These are phyloP conservation scores for Microcebus griseorufus DNA, from an alignment of 2,113 vertebrate species.

Conservation along the genomic window DNA sequence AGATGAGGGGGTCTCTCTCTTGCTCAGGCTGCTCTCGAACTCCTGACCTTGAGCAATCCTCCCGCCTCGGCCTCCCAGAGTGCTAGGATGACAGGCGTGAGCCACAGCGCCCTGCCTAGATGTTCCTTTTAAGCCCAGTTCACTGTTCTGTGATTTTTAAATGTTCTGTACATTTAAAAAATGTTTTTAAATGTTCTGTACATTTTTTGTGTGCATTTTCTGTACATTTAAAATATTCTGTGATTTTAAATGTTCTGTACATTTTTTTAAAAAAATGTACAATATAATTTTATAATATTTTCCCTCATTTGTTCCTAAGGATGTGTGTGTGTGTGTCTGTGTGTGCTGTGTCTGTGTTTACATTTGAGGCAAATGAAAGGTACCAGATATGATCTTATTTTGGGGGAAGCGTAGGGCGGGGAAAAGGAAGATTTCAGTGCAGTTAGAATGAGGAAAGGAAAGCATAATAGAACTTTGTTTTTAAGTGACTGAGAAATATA, in stretches of 20 bases:
- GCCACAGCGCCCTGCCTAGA: not conserved
- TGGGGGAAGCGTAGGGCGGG: not conserved
- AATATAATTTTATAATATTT: not conserved
- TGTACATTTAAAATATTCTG: not conserved
- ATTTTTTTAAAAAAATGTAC: not conserved
- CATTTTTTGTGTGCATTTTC: not conserved
- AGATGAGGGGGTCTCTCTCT: too few species aligned
- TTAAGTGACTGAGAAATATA: slow-evolving; percentile 42
- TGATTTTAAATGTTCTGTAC: too few species aligned
- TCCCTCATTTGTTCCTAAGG: not conserved
- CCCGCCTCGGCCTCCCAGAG: too few species aligned
- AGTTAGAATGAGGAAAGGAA: not conserved
- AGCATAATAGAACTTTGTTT: not conserved
- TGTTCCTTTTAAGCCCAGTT: slow-evolving; percentile 24
- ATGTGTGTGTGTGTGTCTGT: not conserved
- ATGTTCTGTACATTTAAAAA: not conserved
- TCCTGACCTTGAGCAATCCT: too few species aligned
- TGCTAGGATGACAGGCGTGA: too few species aligned
- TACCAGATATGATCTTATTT: not conserved
- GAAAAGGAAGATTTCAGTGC: not conserved
- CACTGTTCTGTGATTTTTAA: not conserved
- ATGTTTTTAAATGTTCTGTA: too few species aligned
- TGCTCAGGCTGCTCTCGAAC: too few species aligned
- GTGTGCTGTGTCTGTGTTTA: not conserved
- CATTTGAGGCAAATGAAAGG: slow-evolving; percentile 6